Base-by-base conservation (phyloP, 2,888 invertebrate genomes). In the Dorcus parallelipipedus region DNA sequence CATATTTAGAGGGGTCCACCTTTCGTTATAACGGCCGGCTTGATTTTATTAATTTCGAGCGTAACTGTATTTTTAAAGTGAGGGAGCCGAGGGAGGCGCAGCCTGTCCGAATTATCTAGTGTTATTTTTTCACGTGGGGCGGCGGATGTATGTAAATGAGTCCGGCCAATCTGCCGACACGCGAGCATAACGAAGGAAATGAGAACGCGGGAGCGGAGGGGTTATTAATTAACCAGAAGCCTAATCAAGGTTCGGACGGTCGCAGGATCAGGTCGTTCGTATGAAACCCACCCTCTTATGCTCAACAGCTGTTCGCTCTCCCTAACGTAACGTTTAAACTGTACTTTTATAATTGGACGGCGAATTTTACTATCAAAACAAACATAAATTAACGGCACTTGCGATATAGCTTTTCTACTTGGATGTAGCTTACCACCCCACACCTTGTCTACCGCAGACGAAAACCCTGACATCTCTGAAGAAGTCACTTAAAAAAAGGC, bases 191-290 rank as follows among this genome's bases (percentile, higher is more conserved):
- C 71, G 73, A 71, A 73, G 72, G 71, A 73, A 74, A 73, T 72
- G 71, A 72, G 69, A 69, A 69, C 63, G 71, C 63, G 68, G 64
- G 68, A 68, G 71, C 62, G 56, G 66, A 75, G 78, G 78, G 79
- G 79, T 80, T 81, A 81, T 82, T 82, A 82, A 82, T 82, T 81
- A 81, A 80, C 80, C 79, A 80, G 80, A 80, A 80, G 80, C 79
- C 80, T 81, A 81, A 81, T 81, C 81, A 81, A 81, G 80, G 77
- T 70, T 67, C 58, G 64, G 65, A 60, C 66, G 65, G 63, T 64
- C 63, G 63, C 56, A 61, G 59, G 42, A 48, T 54, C 42, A 10
- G 56, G 56, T 61, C 64, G 64, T 67, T 64, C 65, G 69, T 67
- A 68, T 65, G 67, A 65, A 67, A 64, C 63, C 66, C 66, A 63